These are phyloP conservation scores for Theodoxus fluviatilis DNA, from an alignment of 2,888 invertebrate genomes.

Conservation along the genomic window DNA sequence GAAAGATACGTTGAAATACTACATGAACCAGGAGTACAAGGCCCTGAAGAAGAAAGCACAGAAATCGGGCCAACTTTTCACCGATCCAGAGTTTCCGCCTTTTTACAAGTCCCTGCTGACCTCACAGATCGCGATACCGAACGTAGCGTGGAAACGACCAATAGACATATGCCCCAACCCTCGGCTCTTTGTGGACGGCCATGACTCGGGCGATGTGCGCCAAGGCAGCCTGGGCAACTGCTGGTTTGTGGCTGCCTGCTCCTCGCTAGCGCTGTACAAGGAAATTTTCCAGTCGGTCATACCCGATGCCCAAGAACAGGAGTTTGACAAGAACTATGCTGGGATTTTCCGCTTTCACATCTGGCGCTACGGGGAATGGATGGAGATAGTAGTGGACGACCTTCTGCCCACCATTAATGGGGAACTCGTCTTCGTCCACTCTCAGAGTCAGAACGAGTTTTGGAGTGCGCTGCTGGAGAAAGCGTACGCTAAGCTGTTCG, in stretches of 20 bases:
- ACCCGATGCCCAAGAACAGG: constrained; percentile 70
- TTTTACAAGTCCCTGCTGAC: constrained; percentile 63
- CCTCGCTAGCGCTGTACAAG: constrained; percentile 70
- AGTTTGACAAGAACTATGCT: constrained; percentile 69
- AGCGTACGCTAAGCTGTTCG: constrained; percentile 74
- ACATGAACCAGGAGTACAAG: constrained; percentile 68
- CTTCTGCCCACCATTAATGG: constrained; percentile 69
- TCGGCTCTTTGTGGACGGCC: constrained; percentile 69
- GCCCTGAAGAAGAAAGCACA: constrained; percentile 66
- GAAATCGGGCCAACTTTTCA: constrained; percentile 66
- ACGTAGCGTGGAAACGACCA: constrained; percentile 63
- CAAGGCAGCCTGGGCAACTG: constrained; percentile 72
- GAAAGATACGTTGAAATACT: constrained; percentile 56
- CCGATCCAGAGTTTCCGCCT: constrained; percentile 70
- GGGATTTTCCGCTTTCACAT: constrained; percentile 71
- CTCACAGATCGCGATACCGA: constrained; percentile 53
- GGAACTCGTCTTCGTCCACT: constrained; percentile 70
- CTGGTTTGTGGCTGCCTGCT: constrained; percentile 73
- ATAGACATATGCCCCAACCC: constrained; percentile 67
- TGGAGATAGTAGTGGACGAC: constrained; percentile 72
- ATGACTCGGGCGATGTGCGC: constrained; percentile 68
- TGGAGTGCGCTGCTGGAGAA: constrained; percentile 75
- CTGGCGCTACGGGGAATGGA: constrained; percentile 72
- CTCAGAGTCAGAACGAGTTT: constrained; percentile 70
- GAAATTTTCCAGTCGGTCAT: constrained; percentile 71